Percentiles rank a stretch among this genome's conserved stretches.
Evolutionary conservation across 2,797 vertebrate species (phyloP).

Genomic region (Anguilla marmorata): DNA sequence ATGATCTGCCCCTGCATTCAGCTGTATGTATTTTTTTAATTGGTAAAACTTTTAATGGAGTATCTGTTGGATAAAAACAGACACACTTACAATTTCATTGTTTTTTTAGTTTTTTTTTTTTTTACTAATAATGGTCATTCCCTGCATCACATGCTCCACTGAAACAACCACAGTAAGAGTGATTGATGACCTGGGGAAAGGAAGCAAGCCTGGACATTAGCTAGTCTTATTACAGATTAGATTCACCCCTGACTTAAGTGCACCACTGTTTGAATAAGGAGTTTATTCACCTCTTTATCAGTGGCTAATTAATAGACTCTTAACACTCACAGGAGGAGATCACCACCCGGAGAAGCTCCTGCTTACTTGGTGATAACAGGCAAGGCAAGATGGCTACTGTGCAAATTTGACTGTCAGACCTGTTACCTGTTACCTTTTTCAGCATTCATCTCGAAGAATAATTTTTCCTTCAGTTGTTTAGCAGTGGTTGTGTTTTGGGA

Average conservation of each 20-base stretch:
- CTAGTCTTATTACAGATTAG: not conserved
- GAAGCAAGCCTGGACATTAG: not conserved
- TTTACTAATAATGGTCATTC: not conserved
- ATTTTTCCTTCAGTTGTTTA: not conserved
- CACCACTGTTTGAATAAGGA: not conserved
- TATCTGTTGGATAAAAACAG: too few species aligned
- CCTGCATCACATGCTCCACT: not conserved
- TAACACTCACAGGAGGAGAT: not conserved
- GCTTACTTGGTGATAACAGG: not conserved
- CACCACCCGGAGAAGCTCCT: not conserved
- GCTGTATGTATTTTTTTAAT: too few species aligned
- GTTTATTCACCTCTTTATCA: not conserved
- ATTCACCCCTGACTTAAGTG: not conserved
- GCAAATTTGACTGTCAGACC: not conserved
- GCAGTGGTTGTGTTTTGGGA: not conserved
- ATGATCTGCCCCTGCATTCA: too few species aligned
- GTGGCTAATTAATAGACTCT: constrained; percentile 12
- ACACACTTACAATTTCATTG: not conserved
- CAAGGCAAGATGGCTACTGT: not conserved
- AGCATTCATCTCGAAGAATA: not conserved
- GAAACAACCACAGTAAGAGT: not conserved
- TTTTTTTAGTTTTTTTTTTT: not conserved
- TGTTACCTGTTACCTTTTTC: not conserved
- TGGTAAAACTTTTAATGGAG: too few species aligned
- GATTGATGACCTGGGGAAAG: not conserved